Evolutionary conservation across 2,113 vertebrate species (phyloP).

Genomic region (Chaetodon trifascialis): DNA sequence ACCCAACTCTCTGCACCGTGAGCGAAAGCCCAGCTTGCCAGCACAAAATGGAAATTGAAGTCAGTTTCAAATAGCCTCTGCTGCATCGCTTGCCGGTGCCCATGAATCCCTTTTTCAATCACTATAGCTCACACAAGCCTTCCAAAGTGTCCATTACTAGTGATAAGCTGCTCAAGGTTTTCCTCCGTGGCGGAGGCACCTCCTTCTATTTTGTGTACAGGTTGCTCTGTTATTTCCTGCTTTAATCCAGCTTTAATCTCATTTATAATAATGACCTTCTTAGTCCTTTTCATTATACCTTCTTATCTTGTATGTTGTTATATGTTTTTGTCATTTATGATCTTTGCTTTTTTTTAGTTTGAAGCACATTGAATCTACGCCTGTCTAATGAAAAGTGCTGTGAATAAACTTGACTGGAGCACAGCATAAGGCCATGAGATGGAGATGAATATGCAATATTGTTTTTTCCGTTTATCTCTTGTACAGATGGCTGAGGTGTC

Average conservation of each 20-base stretch:
- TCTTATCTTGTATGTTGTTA: no score
- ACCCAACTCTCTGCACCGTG: not conserved
- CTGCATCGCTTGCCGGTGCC: constrained; percentile 7
- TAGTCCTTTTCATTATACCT: no score
- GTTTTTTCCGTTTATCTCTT: not conserved
- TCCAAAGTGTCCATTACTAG: constrained; percentile 23
- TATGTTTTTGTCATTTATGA: no score
- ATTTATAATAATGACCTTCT: not conserved
- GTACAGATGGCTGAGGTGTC: constrained; percentile 1
- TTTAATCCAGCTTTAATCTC: not conserved
- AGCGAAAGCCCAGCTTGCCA: not conserved
- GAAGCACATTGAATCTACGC: no score
- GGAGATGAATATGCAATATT: not conserved
- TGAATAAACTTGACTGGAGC: no score
- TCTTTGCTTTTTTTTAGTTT: no score
- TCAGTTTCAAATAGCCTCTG: constrained; percentile 18
- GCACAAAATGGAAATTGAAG: constrained; percentile 36
- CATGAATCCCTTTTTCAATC: constrained; percentile 37
- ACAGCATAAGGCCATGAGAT: no score
- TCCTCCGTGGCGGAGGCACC: not conserved
- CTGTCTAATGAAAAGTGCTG: no score
- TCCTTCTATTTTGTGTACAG: constrained; percentile 1
- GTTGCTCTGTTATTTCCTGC: not conserved
- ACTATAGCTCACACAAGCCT: constrained; percentile 1
- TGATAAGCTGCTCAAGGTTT: not conserved